These are phyloP conservation scores for Neoniphon sammara DNA, from an alignment of 2,797 vertebrate genomes.

Conservation along the genomic window DNA sequence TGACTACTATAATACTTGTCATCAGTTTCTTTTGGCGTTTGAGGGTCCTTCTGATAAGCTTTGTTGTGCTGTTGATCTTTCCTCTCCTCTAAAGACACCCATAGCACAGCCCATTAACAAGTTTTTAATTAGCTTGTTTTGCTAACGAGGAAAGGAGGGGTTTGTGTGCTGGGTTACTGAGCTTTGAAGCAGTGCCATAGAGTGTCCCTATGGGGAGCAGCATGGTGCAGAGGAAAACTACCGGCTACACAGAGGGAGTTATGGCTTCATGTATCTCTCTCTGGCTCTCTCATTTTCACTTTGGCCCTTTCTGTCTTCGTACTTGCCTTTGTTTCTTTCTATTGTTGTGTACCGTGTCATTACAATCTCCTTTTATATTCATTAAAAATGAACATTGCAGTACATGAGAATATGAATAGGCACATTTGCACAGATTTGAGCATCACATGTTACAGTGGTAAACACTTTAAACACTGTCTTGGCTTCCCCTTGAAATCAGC, in stretches of 20 bases:
- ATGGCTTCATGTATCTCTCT: conserved; percentile 12
- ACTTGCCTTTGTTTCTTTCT: conserved; percentile 12
- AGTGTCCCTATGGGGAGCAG: conserved; percentile 41
- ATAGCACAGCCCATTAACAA: conserved; percentile 75
- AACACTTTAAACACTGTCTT: conserved; percentile 77
- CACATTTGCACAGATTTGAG: conserved; percentile 49
- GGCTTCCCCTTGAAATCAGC: conserved; percentile 76
- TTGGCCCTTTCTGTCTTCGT: conserved; percentile 11
- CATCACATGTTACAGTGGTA: conserved; percentile 38
- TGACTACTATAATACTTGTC: conserved; percentile 36
- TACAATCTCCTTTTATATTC: conserved; percentile 17
- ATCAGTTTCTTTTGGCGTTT: conserved; percentile 53
- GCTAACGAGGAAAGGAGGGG: conserved; percentile 75
- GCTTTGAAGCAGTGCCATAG: conserved; percentile 53
- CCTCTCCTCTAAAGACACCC: conserved; percentile 52
- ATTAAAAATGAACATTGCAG: conserved; percentile 36
- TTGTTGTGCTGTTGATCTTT: conserved; percentile 37
- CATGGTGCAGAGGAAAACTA: conserved; percentile 39
- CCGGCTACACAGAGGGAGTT: conserved; percentile 25
- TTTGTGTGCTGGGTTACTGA: conserved; percentile 51
- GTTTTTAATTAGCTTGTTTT: conserved; percentile 83
- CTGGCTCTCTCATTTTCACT: conserved; percentile 21
- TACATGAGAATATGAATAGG: neutral
- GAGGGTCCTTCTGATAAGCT: conserved; percentile 31
- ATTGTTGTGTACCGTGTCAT: conserved; percentile 63